Evolutionary conservation across 2,888 invertebrate species (phyloP).

Genomic region (Calameuta filiformis): DNA sequence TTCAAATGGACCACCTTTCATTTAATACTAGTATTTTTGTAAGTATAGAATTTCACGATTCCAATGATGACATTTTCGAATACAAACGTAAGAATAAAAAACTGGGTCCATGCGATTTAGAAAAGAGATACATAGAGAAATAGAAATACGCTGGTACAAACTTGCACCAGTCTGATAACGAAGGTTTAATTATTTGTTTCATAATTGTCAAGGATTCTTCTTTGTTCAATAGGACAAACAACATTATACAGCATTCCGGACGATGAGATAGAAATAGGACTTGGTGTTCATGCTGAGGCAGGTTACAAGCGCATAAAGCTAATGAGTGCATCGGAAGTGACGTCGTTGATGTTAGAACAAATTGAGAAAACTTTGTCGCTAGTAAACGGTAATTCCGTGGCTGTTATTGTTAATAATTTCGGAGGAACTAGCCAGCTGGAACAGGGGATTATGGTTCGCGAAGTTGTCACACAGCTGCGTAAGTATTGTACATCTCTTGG

Average conservation of each 20-base stretch:
- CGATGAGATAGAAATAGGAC: constrained; percentile 76
- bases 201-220: not conserved
- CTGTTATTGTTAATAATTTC: constrained; percentile 81
- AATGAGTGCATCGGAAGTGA: constrained; percentile 63
- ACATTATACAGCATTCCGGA: constrained; percentile 73
- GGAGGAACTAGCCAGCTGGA: constrained; percentile 82
- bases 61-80: too few species aligned
- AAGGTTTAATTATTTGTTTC: not conserved
- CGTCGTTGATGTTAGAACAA: constrained; percentile 67
- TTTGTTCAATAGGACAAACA: constrained; percentile 65
- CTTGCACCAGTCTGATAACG: too few species aligned
- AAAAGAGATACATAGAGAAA: too few species aligned
- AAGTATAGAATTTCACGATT: constrained; percentile 42
- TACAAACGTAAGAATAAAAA: too few species aligned
- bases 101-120: too few species aligned
- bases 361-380: constrained; percentile 46
- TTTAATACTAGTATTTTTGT: not conserved
- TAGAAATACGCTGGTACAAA: too few species aligned
- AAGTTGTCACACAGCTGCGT: constrained; percentile 75
- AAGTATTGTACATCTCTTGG: constrained; percentile 38
- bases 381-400: constrained; percentile 66
- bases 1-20: not conserved
- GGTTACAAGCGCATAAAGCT: constrained; percentile 68
- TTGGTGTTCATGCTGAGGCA: constrained; percentile 71
- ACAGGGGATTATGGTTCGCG: constrained; percentile 77